These are phyloP conservation scores for Morpho achilles DNA, from an alignment of 2,888 invertebrate species.

Conservation along the genomic window DNA sequence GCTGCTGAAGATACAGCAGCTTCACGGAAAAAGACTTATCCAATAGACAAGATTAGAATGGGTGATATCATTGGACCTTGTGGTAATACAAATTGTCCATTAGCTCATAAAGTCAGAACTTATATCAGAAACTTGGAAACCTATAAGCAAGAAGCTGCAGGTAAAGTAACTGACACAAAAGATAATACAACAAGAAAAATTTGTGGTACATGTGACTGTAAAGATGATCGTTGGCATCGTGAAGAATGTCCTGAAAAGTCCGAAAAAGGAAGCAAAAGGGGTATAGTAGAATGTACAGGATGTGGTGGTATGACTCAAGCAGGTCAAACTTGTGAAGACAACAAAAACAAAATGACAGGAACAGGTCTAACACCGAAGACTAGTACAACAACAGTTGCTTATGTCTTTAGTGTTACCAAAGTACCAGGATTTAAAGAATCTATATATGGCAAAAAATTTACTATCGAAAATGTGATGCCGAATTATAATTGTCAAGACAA, in stretches of 20 bases:
- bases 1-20: constrained; percentile 25
- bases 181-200: constrained; percentile 42
- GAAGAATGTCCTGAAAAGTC: constrained; percentile 48
- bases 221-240: constrained; percentile 64
- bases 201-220: constrained; percentile 62
- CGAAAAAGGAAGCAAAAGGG: constrained; percentile 23
- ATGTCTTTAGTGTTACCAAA: constrained; percentile 43
- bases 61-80: constrained; percentile 71
- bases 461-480: constrained; percentile 38
- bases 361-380: constrained; percentile 47
- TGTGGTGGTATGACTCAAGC: constrained; percentile 48
- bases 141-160: constrained; percentile 51
- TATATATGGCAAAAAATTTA: constrained; percentile 42
- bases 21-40: constrained; percentile 44
- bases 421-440: constrained; percentile 43
- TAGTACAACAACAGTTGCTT: constrained; percentile 46
- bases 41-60: constrained; percentile 64
- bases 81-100: constrained; percentile 61
- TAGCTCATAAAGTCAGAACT: constrained; percentile 64
- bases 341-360: constrained; percentile 40
- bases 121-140: constrained; percentile 60
- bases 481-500: constrained; percentile 28
- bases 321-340: constrained; percentile 58
- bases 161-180: constrained; percentile 37
- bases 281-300: constrained; percentile 40